Evolutionary conservation across 2,888 invertebrate species (phyloP).

Genomic region (Caenorhabditis wallacei): DNA sequence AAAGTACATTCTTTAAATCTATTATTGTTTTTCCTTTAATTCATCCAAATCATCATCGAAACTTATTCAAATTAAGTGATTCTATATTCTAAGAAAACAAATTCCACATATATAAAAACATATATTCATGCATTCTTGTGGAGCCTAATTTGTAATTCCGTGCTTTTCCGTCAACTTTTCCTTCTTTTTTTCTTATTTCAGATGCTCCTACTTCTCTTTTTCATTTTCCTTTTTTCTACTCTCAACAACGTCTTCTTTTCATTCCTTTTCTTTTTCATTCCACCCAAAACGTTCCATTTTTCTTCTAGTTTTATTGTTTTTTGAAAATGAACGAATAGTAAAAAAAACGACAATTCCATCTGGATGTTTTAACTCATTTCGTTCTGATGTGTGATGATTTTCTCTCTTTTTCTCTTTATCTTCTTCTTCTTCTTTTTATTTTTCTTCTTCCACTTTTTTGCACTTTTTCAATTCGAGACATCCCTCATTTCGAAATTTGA

Average conservation of each 20-base stretch:
- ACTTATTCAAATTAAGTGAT: neutral
- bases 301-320: constrained; percentile 37
- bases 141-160: constrained; percentile 46
- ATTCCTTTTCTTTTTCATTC: constrained; percentile 7
- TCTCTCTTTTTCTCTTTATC: neutral
- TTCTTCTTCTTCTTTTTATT: constrained; percentile 7
- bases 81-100: constrained; percentile 21
- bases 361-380: constrained; percentile 40
- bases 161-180: constrained; percentile 49
- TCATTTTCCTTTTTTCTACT: constrained; percentile 28
- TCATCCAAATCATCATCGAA: neutral
- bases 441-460: constrained; percentile 23
- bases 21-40: neutral
- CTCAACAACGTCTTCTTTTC: constrained; percentile 12
- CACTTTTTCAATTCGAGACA: constrained; percentile 49
- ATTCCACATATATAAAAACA: neutral
- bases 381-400: constrained; percentile 45
- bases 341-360: constrained; percentile 21
- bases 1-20: constrained; percentile 12
- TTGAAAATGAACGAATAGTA: neutral
- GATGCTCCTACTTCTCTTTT: constrained; percentile 28
- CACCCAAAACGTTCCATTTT: constrained; percentile 22
- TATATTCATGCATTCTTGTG: constrained; percentile 26
- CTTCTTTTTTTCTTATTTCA: constrained; percentile 18
- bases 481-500: constrained; percentile 34